A percentile compares a stretch with the other conserved stretches of the same genome.
Conservation (phyloP, 2,113 vertebrate species). For the Murina feae region DNA sequence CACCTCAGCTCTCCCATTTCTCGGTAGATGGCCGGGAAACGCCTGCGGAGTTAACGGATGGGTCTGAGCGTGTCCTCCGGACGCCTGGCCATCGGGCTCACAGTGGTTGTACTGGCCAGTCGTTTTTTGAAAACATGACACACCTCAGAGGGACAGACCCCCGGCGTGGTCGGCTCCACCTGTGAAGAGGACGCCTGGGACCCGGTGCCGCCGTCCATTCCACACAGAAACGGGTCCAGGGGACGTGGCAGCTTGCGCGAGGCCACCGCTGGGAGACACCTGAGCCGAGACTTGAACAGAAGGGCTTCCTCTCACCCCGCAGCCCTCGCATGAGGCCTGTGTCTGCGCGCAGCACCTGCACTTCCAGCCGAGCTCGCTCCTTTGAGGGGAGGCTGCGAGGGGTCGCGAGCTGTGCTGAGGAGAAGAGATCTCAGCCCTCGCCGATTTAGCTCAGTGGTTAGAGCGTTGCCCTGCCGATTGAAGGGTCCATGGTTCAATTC, state of each 20-base stretch:
- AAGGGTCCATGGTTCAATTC: too few species aligned
- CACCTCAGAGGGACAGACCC: not conserved
- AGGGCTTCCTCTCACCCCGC: not conserved
- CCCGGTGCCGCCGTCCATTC: accelerated
- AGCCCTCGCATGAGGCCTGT: not conserved
- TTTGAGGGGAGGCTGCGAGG: not conserved
- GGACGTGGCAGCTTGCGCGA: too few species aligned
- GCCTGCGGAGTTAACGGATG: accelerated
- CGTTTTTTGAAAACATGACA: not conserved
- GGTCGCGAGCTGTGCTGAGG: not conserved
- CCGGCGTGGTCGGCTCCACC: accelerated
- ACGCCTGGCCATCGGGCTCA: not conserved
- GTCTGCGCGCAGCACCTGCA: not conserved
- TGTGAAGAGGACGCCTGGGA: accelerated
- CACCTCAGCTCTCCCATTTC: not conserved
- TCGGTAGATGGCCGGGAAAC: too few species aligned
- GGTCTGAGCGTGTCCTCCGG: too few species aligned
- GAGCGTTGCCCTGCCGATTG: too few species aligned
- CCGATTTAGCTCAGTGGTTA: too few species aligned
- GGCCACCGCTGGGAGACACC: not conserved
- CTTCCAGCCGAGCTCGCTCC: not conserved
- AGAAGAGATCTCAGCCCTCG: not conserved
- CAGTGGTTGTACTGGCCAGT: not conserved
- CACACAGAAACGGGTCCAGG: not conserved
- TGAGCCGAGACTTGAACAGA: too few species aligned